Conservation (phyloP, 2,113 vertebrate species). For the Oryzias woworae region DNA sequence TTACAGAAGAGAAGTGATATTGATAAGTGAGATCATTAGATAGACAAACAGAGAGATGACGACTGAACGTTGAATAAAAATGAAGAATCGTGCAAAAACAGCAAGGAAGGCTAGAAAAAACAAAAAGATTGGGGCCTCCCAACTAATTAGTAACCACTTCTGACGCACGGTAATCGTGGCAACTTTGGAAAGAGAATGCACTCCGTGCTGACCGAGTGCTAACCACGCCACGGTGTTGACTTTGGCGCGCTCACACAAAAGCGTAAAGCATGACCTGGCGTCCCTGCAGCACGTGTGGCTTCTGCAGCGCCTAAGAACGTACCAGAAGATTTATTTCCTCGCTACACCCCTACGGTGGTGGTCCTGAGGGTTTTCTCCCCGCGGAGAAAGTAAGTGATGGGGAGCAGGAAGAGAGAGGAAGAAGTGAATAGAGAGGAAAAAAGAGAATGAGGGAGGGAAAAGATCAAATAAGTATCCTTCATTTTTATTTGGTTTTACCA, state of each 20-base stretch:
- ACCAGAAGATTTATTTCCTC: conserved; percentile 52
- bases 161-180: conserved; percentile 65
- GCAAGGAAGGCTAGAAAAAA: conserved; percentile 15
- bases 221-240: conserved; percentile 71
- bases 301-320: conserved; percentile 25
- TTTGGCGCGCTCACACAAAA: conserved; percentile 57
- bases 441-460: not conserved
- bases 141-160: conserved; percentile 52
- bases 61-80: no score
- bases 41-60: no score
- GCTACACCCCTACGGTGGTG: conserved; percentile 47
- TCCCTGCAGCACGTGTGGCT: conserved; percentile 36
- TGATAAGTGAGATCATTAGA: no score
- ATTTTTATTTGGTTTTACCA: no score
- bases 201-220: conserved; percentile 48
- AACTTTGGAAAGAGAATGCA: conserved; percentile 69
- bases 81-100: not conserved
- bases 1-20: no score
- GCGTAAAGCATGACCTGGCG: conserved; percentile 48
- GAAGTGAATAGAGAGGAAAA: not conserved
- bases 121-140: conserved; percentile 35
- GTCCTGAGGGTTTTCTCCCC: conserved; percentile 38
- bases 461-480: no score
- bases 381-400: not conserved
- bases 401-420: not conserved